Base-by-base conservation (phyloP, 2,113 vertebrate species). In the Lutjanus erythropterus region DNA sequence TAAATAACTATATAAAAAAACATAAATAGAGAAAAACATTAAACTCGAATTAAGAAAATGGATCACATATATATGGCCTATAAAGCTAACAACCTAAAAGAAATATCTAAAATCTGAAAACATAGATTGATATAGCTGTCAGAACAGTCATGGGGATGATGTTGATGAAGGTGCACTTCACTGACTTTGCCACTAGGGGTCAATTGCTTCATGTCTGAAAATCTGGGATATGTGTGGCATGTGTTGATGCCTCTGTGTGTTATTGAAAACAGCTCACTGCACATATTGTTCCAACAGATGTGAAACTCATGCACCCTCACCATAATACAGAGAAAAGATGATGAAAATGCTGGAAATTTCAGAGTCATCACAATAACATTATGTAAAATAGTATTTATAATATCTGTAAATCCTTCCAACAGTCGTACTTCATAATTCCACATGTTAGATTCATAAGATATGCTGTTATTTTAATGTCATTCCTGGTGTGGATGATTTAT, bases 171-270 rank as follows among this genome's bases (percentile, higher is more conserved):
- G 12, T 76, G 85, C 47, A 56, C 46, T 74, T 86, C 44, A 10
- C 16, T 21, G 14, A 44, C 19, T 61, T 23, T 25, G 19, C 89
- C 91, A 86, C 70, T 4, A 91, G 91, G 18, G 80, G 91, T 72
- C 76, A 81, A 62, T 56, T 15, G 39, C 64, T 61, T 75, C 55
- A 67, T 29, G 11, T 56, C 39, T 44, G 12, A 65, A 71, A 75
- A 62, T 65, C 8, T 42, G n/a, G 15, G 55, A 37, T 44, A 14
- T 6, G 29, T 18, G 21, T 25, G 56, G 37, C 37, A 15, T 15
- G n/a, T 55, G 7, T 49, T 65, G 19, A 33, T 49, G 7, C 9
- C 25, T 35, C 14, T 18, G 39, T 50, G 37, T 55, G 78, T 75
- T 71, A 44, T 7, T 46, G 1, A 59, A 41, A 41, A 50, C 41